Conservation (phyloP, 2,888 invertebrate genomes). For the Oscheius onirici region DNA sequence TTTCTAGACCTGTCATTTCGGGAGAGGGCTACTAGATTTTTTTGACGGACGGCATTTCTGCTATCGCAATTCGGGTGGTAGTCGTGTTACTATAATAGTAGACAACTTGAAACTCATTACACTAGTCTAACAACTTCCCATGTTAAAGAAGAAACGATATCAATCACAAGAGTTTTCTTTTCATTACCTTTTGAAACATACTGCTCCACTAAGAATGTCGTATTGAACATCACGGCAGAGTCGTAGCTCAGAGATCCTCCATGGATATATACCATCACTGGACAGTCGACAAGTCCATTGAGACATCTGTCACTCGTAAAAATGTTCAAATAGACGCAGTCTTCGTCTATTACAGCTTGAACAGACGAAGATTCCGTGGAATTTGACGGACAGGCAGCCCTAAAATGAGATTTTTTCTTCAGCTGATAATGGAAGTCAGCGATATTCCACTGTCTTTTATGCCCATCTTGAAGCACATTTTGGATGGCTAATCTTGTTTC, state of each 20-base stretch:
- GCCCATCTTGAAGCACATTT: not conserved
- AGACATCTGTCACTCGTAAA: conserved; percentile 53
- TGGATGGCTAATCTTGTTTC: too few species aligned
- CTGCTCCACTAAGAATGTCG: conserved; percentile 43
- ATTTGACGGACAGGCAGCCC: conserved; percentile 57
- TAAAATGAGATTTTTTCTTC: conserved; percentile 21
- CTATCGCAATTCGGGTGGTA: too few species aligned
- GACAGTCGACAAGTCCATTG: conserved; percentile 41
- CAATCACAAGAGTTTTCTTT: not conserved
- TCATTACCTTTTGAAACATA: conserved; percentile 34
- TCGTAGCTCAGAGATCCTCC: conserved; percentile 61
- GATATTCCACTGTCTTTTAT: not conserved
- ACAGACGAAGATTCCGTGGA: conserved; percentile 48
- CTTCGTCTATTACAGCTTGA: conserved; percentile 56
- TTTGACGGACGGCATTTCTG: too few species aligned
- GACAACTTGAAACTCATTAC: too few species aligned
- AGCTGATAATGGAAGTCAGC: too few species aligned
- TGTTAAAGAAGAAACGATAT: too few species aligned
- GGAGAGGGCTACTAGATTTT: too few species aligned
- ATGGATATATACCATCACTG: conserved; percentile 61
- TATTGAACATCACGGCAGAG: conserved; percentile 64
- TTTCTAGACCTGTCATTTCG: too few species aligned
- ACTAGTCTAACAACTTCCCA: too few species aligned
- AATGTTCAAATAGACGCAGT: conserved; percentile 61
- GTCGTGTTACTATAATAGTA: too few species aligned